Conservation (phyloP, 2,113 vertebrate species). For the Lamprologus callipterus region DNA sequence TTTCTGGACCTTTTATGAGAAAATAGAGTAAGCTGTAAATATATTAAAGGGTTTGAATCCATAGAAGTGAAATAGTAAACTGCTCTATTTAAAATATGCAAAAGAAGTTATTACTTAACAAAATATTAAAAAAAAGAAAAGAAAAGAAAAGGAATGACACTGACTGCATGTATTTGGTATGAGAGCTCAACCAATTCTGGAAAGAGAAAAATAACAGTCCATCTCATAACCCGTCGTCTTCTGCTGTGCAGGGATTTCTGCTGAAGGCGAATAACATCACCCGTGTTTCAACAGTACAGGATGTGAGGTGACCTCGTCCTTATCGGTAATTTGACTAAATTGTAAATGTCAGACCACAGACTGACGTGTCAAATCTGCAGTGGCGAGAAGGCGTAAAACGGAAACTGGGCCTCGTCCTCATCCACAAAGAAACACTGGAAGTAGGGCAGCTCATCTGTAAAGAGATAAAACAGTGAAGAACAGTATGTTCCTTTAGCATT, state of each 20-base stretch:
- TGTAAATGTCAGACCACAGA: constrained; percentile 1
- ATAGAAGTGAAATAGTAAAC: neutral
- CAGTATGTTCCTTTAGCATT: neutral
- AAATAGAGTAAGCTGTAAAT: neutral
- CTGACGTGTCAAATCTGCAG: constrained; percentile 55
- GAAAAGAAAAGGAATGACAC: constrained; percentile 51
- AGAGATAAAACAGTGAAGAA: neutral
- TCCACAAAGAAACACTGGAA: constrained; percentile 80
- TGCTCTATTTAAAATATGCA: constrained; percentile 4
- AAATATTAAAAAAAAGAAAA: neutral
- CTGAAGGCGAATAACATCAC: neutral
- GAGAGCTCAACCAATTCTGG: constrained; percentile 63
- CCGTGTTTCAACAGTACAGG: neutral
- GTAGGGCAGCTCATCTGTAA: constrained; percentile 70
- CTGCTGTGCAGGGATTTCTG: neutral
- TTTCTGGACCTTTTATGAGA: neutral
- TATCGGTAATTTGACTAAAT: neutral
- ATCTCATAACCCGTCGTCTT: neutral
- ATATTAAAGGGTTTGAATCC: neutral
- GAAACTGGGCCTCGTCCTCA: constrained; percentile 73
- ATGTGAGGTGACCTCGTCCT: neutral
- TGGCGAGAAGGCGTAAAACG: constrained; percentile 73
- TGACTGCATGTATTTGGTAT: constrained; percentile 35
- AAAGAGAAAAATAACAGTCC: neutral
- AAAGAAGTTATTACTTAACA: neutral